Conservation (phyloP, 2,888 invertebrate species). For the Aromia moschata region DNA sequence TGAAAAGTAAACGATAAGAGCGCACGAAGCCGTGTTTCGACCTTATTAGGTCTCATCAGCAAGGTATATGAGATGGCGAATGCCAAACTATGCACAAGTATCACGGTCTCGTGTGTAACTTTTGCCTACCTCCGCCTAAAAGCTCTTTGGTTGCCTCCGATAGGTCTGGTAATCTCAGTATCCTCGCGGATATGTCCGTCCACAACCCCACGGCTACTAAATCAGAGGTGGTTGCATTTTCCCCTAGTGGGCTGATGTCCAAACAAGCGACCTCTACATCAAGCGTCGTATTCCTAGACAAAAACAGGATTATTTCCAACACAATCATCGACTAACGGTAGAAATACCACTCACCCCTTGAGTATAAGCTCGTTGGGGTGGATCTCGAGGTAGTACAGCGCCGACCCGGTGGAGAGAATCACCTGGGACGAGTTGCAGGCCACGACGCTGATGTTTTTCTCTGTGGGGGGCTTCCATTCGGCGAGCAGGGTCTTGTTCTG, state of each 20-base stretch:
- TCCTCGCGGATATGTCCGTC: conserved; percentile 95
- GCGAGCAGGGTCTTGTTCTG: conserved; percentile 72
- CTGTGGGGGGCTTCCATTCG: conserved; percentile 77
- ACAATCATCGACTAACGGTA: not conserved
- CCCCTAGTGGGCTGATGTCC: conserved; percentile 85
- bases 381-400: conserved; percentile 84
- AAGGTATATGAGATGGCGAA: no score
- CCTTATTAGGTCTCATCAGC: no score
- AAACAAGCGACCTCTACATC: conserved; percentile 97
- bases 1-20: no score
- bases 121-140: conserved; percentile 79
- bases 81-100: no score
- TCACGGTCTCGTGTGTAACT: no score
- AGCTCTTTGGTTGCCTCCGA: conserved; percentile 86
- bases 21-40: no score
- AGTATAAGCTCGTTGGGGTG: conserved; percentile 71
- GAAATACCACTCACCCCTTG: conserved; percentile 68
- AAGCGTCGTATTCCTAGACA: conserved; percentile 73
- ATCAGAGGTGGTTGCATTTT: conserved; percentile 70
- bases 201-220: conserved; percentile 94
- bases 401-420: conserved; percentile 87
- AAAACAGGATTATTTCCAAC: no score
- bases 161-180: conserved; percentile 83
- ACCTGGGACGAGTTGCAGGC: conserved; percentile 81
- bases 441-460: conserved; percentile 86